Conservation (phyloP, 2,113 vertebrate genomes). For the Hydrochoerus hydrochaeris region DNA sequence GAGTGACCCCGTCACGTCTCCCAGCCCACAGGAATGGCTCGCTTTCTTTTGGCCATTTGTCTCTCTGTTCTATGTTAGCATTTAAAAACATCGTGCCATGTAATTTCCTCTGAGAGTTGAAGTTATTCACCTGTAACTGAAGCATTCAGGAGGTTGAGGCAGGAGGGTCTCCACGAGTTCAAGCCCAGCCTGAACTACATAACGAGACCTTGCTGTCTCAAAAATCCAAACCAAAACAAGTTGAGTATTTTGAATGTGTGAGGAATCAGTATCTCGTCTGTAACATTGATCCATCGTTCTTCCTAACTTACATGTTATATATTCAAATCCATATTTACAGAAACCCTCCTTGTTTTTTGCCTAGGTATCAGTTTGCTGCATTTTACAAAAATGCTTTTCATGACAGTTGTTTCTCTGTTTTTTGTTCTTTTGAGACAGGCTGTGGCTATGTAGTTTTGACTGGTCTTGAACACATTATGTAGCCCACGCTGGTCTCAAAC, state of each 20-base stretch:
- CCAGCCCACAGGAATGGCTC: background rate
- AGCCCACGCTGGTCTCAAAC: background rate
- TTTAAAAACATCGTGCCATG: background rate
- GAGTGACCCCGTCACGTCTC: background rate
- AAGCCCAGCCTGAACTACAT: background rate
- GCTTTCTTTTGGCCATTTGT: background rate
- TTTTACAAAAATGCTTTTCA: conserved; percentile 44
- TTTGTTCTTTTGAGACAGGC: background rate
- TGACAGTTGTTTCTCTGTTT: background rate
- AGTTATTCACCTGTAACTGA: background rate
- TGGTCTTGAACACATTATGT: background rate
- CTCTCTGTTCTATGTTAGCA: background rate
- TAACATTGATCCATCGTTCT: conserved; percentile 26
- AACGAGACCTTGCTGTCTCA: background rate
- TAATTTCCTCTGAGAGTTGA: background rate
- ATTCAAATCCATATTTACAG: conserved; percentile 27
- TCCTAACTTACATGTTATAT: conserved; percentile 4
- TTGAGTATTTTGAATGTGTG: background rate
- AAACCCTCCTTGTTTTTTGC: conserved; percentile 21
- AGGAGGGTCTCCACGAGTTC: background rate
- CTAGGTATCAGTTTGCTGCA: conserved; percentile 20
- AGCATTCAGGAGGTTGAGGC: background rate
- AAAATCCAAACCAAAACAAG: background rate
- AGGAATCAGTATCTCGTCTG: background rate
- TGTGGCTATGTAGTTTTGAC: background rate